phyloP scores from a whole-genome alignment of 1,140 invertebrate species.

The Leptinotarsa defecta region DNA sequence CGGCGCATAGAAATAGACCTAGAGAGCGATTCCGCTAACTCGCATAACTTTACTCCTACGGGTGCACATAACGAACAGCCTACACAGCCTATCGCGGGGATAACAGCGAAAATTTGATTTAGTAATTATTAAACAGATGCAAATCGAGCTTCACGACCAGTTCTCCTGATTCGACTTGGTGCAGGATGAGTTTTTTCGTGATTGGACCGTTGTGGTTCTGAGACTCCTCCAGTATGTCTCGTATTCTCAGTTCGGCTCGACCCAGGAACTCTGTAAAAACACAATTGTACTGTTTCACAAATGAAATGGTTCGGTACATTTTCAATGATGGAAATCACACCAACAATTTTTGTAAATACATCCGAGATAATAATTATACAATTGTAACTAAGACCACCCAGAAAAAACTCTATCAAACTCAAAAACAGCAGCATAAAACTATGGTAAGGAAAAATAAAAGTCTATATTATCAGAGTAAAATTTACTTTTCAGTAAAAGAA shows the following conservation, averaged over 20 bases:
- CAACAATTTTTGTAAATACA: background rate
- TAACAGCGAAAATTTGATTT: background rate
- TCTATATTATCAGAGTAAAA: too few relatives aligned
- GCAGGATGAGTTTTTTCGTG: constrained; percentile 69
- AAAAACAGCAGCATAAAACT: too few relatives aligned
- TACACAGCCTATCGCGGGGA: background rate
- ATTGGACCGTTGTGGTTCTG: constrained; percentile 70
- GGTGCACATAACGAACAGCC: background rate
- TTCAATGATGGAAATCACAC: background rate
- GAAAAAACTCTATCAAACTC: too few relatives aligned
- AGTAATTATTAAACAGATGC: constrained; percentile 66
- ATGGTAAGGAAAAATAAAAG: too few relatives aligned
- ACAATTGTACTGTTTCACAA: background rate
- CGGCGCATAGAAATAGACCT: background rate
- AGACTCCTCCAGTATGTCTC: constrained; percentile 69
- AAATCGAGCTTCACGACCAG: constrained; percentile 76
- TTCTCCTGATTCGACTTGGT: constrained; percentile 75
- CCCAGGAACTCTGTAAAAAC: constrained; percentile 73
- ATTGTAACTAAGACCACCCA: too few relatives aligned
- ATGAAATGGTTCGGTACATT: background rate
- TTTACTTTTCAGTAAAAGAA: too few relatives aligned
- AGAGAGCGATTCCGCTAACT: background rate
- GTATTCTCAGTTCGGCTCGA: constrained; percentile 73
- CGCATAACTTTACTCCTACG: background rate
- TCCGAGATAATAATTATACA: too few relatives aligned